Conservation (phyloP, 2,888 invertebrate genomes). For the Ethmia dodecea region DNA sequence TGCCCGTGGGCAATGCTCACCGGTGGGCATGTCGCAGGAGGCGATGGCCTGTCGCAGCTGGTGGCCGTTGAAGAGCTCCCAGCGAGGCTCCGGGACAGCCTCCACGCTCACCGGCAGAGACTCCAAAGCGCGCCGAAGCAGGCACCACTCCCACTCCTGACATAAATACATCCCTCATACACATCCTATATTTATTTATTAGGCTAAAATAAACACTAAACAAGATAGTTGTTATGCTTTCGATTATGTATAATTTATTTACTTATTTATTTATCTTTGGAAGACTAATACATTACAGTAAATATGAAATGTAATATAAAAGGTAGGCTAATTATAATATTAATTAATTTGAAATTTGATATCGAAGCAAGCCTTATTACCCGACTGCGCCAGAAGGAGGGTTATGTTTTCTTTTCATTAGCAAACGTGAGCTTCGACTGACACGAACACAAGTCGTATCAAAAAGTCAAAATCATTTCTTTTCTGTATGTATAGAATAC, state of each 20-base stretch:
- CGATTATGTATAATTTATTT: too few species aligned
- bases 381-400: background rate
- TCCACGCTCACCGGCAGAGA: conserved; percentile 47
- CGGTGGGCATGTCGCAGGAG: conserved; percentile 41
- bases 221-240: too few species aligned
- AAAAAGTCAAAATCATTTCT: too few species aligned
- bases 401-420: too few species aligned
- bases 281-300: too few species aligned
- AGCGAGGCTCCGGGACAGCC: conserved; percentile 49
- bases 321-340: background rate
- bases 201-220: too few species aligned
- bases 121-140: conserved; percentile 55
- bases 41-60: conserved; percentile 59
- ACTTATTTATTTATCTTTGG: too few species aligned
- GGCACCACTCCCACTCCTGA: conserved; percentile 65
- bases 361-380: background rate
- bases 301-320: background rate
- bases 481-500: too few species aligned
- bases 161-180: too few species aligned
- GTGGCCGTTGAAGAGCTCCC: conserved; percentile 65
- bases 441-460: background rate
- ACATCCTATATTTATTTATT: too few species aligned
- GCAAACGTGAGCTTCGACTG: background rate
- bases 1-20: too few species aligned
- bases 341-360: background rate